These are phyloP conservation scores for Schizopygopsis malacanthus DNA, from an alignment of 2,797 vertebrate species.

Conservation along the genomic window DNA sequence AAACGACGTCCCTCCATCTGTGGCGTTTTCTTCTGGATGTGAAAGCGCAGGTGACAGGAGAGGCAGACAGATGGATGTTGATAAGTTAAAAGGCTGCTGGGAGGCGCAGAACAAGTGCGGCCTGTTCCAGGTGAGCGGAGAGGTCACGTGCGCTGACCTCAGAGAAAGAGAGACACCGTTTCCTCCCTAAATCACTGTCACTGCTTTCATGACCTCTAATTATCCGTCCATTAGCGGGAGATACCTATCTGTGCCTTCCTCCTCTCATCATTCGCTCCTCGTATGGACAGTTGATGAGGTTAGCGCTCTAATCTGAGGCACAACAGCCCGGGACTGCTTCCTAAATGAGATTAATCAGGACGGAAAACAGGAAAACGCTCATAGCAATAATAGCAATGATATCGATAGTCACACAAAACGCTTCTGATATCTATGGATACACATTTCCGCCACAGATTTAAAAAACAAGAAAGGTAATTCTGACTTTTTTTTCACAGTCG, in stretches of 20 bases:
- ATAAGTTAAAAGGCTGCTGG: conserved; percentile 31
- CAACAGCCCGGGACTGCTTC: background rate
- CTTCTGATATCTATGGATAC: background rate
- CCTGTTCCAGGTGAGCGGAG: conserved; percentile 65
- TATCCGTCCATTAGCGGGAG: conserved; percentile 67
- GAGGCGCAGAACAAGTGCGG: background rate
- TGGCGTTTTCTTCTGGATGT: conserved; percentile 28
- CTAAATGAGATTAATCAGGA: conserved; percentile 29
- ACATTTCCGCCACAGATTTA: background rate
- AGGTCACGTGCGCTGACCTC: conserved; percentile 44
- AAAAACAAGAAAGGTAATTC: background rate
- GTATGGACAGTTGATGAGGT: background rate
- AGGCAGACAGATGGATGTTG: conserved; percentile 31
- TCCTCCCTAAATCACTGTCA: conserved; percentile 68
- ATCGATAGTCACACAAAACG: background rate
- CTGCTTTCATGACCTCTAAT: conserved; percentile 70
- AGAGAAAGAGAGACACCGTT: conserved; percentile 52
- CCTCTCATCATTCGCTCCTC: conserved; percentile 3
- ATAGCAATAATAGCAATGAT: background rate
- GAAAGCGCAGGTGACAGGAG: background rate
- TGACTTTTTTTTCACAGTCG: too few relatives aligned
- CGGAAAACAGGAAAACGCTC: background rate
- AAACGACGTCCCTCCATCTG: conserved; percentile 28
- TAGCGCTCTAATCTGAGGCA: conserved; percentile 29
- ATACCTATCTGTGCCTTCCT: conserved; percentile 43